Base-by-base conservation (phyloP, 92 coral and sea anemone genomes). In the Porites divaricata region DNA sequence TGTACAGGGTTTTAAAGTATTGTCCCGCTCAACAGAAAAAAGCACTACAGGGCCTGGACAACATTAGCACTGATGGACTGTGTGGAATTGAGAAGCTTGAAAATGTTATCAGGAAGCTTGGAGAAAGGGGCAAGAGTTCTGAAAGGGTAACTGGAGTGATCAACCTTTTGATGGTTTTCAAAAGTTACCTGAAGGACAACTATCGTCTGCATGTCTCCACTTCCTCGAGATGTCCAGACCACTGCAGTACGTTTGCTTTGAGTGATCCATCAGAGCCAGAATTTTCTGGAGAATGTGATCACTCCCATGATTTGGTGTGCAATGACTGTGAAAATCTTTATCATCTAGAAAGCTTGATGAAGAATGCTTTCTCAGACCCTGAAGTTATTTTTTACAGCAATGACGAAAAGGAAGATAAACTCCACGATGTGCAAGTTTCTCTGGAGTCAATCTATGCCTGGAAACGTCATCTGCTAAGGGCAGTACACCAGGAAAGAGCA, bases 11-110 rank as follows among this genome's bases (percentile, higher is more conserved):
- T 28, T 72, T 88, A 65, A 76, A 82, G 58, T 25, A 26, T 50
- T 81, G 87, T 56, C 90, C 87, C 41, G 91, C 87, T 51, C 88
- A 82, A 69, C 91, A 88, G 86, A 76, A 74, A 20, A 85, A 89
- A 70, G 81, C 89, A 56, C 65, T 89, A 78, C 86, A 86, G 71
- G 90, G 93, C 24, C 78, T 85, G 72, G 90, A 89, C 76, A 89
- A 85, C 78, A 79, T 57, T 48, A 86, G 81, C 23, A 83, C 89
- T 59, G 88, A 83, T 84, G 89, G 85, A 6, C 80, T 78, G n/a
- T 52, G 79, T 19, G 92, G 88, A 50, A 51, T 88, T 84, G 88
- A 83, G 75, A 77, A 35, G 75, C 74, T 83, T 45, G 80, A 49
- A 8, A 63, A 84, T 26, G 63, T 83, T 52, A 45, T 63, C 65